These are phyloP conservation scores for Chloebia gouldiae DNA, from an alignment of 2,113 vertebrate genomes.

Conservation along the genomic window DNA sequence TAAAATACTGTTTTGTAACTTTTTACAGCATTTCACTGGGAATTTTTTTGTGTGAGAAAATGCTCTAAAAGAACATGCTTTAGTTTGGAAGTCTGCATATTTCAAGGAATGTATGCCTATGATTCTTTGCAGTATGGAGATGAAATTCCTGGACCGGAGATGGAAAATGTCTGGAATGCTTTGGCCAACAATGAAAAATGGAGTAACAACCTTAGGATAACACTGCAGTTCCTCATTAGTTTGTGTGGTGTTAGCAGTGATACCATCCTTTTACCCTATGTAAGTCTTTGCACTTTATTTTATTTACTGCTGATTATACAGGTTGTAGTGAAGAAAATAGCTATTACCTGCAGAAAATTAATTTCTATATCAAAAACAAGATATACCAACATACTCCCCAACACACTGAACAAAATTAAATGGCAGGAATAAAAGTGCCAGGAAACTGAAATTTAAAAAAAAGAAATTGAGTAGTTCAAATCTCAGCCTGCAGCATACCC, in stretches of 20 bases:
- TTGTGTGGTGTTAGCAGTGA: slow-evolving; percentile 98
- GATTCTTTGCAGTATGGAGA: slow-evolving; percentile 86
- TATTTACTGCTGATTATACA: neutral
- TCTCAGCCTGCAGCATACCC: neutral
- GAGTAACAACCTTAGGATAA: slow-evolving; percentile 93
- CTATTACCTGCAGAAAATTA: neutral
- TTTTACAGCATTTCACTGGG: neutral
- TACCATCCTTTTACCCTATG: slow-evolving; percentile 89
- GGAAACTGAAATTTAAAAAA: neutral
- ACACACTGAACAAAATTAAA: neutral
- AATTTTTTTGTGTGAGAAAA: neutral
- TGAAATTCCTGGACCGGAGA: slow-evolving; percentile 93
- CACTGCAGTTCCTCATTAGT: slow-evolving; percentile 95
- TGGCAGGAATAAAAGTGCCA: neutral
- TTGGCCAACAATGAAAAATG: slow-evolving; percentile 96
- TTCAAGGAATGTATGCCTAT: neutral
- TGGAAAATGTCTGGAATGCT: slow-evolving; percentile 97
- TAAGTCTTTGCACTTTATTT: slow-evolving; percentile 69
- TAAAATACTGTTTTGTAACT: neutral
- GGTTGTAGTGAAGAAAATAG: neutral
- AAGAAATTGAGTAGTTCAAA: neutral
- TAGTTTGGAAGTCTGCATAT: neutral
- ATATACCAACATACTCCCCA: neutral
- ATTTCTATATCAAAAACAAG: neutral
- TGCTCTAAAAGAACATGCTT: neutral